Evolutionary conservation across 2,888 invertebrate species (phyloP).

Genomic region (Carcina quercana): DNA sequence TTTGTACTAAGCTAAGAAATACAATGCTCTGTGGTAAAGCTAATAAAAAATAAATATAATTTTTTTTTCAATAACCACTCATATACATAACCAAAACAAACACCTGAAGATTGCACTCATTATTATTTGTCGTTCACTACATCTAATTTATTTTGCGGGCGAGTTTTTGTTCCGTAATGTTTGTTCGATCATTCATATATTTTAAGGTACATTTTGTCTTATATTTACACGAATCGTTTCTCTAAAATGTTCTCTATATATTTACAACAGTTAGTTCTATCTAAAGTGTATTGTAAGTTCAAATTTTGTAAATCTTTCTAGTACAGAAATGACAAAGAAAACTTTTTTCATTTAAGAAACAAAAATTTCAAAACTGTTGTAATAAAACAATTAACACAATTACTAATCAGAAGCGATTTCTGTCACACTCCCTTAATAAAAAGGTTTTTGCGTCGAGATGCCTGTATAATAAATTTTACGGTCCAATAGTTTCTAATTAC

Average conservation of each 20-base stretch:
- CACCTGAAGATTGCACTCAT: constrained; percentile 62
- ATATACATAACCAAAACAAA: constrained; percentile 51
- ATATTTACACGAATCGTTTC: constrained; percentile 56
- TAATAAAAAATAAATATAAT: constrained; percentile 61
- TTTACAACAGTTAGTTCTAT: constrained; percentile 65
- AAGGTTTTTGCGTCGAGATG: constrained; percentile 26
- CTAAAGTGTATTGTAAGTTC: constrained; percentile 36
- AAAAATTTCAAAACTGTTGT: constrained; percentile 17
- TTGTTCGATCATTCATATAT: constrained; percentile 54
- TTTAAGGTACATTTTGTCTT: constrained; percentile 38
- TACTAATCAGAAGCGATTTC: constrained; percentile 69
- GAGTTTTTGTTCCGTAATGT: constrained; percentile 72
- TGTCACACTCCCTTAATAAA: constrained; percentile 33
- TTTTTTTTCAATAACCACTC: constrained; percentile 39
- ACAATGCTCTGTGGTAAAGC: constrained; percentile 54
- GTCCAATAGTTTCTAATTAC: no score
- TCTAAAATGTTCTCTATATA: constrained; percentile 50
- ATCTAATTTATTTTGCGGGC: constrained; percentile 65
- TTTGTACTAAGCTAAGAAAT: constrained; percentile 66
- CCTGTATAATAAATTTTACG: constrained; percentile 20
- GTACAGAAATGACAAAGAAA: constrained; percentile 30
- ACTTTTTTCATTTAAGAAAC: constrained; percentile 24
- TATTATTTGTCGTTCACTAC: constrained; percentile 49
- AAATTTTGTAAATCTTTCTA: constrained; percentile 38
- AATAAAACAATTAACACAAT: constrained; percentile 28